These are phyloP conservation scores for Drosophila arawakana DNA, from an alignment of 1,140 invertebrate genomes.

Conservation along the genomic window DNA sequence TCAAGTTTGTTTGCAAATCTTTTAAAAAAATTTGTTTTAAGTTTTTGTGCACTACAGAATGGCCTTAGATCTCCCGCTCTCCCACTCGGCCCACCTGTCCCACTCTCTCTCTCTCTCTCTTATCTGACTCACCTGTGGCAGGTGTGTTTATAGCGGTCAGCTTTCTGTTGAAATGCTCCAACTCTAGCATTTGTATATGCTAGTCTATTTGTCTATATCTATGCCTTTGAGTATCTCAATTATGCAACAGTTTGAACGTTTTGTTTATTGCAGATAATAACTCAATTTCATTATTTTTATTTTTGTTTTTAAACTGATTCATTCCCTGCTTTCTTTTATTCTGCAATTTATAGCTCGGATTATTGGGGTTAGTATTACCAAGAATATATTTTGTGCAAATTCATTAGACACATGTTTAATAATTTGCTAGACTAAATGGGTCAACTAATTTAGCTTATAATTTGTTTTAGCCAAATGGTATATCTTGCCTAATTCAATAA, in stretches of 20 bases:
- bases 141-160: conserved; percentile 40
- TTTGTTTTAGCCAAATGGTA: no score
- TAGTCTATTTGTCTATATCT: conserved; percentile 8
- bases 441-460: no score
- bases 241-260: conserved; percentile 42
- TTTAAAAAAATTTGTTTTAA: neutral
- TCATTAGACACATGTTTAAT: no score
- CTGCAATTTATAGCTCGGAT: neutral
- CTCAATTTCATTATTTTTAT: conserved; percentile 32
- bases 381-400: no score
- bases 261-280: conserved; percentile 48
- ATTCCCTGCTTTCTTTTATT: neutral
- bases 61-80: neutral
- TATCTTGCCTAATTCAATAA: no score
- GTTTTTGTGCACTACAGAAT: conserved; percentile 8
- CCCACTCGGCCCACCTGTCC: neutral
- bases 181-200: neutral
- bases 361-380: neutral
- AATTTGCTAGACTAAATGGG: no score
- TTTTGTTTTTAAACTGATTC: neutral
- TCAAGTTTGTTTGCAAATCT: conserved; percentile 37
- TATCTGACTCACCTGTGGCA: conserved; percentile 33
- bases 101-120: neutral
- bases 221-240: conserved; percentile 25
- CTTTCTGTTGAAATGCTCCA: conserved; percentile 36